These are phyloP conservation scores for Stigmatopora nigra DNA, from an alignment of 2,113 vertebrate species.

Conservation along the genomic window DNA sequence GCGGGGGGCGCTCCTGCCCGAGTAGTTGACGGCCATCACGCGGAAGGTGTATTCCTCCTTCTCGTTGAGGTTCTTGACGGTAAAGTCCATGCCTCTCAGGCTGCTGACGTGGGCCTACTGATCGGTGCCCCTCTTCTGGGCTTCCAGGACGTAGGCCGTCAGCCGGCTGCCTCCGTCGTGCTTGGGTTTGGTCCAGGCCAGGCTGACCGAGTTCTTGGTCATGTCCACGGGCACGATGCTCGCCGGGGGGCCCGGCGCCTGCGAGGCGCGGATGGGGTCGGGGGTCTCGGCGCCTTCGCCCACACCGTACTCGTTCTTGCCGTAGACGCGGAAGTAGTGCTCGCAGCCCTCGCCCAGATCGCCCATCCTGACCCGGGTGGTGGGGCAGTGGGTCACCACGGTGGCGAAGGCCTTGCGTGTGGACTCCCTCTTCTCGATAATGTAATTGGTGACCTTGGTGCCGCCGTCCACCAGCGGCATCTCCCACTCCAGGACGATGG, in stretches of 20 bases:
- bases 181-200: slow-evolving; percentile 94
- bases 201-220: slow-evolving; percentile 82
- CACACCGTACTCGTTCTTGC: slow-evolving; percentile 96
- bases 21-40: slow-evolving; percentile 92
- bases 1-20: slow-evolving; percentile 87
- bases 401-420: slow-evolving; percentile 93
- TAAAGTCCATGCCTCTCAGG: slow-evolving; percentile 82
- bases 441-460: slow-evolving; percentile 91
- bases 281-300: slow-evolving; percentile 87
- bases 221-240: slow-evolving; percentile 88
- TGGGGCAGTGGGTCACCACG: slow-evolving; percentile 81
- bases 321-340: slow-evolving; percentile 95
- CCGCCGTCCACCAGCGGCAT: slow-evolving; percentile 93
- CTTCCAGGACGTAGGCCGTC: slow-evolving; percentile 93
- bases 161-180: slow-evolving; percentile 94
- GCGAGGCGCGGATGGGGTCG: slow-evolving; percentile 88
- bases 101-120: slow-evolving; percentile 89
- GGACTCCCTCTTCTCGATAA: slow-evolving; percentile 94
- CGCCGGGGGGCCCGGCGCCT: slow-evolving; percentile 86
- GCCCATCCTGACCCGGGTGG: slow-evolving; percentile 78
- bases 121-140: slow-evolving; percentile 88
- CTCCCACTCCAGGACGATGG: slow-evolving; percentile 90
- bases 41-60: slow-evolving; percentile 93
- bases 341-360: slow-evolving; percentile 89
- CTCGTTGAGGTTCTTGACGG: slow-evolving; percentile 88